phyloP scores from a whole-genome alignment of 2,888 invertebrate species.

The Mesodorylaimus sp. region DNA sequence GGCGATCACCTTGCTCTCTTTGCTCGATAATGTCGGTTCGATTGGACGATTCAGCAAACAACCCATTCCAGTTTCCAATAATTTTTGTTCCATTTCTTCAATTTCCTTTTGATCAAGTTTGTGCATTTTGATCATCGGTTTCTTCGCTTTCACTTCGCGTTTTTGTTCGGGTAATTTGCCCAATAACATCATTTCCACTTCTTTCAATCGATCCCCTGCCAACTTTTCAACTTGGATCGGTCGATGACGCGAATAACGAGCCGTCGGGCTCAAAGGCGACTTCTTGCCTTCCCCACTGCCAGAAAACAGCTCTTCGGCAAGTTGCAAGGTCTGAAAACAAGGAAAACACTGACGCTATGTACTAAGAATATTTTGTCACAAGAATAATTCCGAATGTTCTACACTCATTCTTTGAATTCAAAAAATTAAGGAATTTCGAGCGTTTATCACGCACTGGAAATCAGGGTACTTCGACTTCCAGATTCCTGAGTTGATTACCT shows the following conservation, averaged over 20 bases:
- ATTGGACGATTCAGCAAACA: conserved; percentile 2
- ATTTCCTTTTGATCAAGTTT: conserved; percentile 13
- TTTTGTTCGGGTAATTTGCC: neutral
- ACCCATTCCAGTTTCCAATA: conserved; percentile 12
- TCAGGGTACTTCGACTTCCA: too few species aligned
- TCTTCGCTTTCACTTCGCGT: neutral
- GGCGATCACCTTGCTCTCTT: conserved; percentile 4
- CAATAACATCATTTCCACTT: conserved; percentile 3
- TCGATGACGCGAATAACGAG: neutral
- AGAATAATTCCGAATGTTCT: too few species aligned
- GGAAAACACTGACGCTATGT: too few species aligned
- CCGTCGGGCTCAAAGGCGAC: too few species aligned
- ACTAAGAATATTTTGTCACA: too few species aligned
- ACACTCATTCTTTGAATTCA: too few species aligned
- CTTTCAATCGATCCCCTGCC: conserved; percentile 2
- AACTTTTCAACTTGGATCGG: neutral
- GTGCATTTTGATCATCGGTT: conserved; percentile 8
- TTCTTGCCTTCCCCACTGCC: too few species aligned
- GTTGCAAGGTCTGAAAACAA: too few species aligned
- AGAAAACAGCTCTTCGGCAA: too few species aligned
- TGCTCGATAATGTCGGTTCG: neutral
- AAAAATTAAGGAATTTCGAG: too few species aligned
- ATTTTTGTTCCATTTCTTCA: conserved; percentile 14
- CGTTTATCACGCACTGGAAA: too few species aligned
- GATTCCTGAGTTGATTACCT: too few species aligned